Evolutionary conservation across 2,113 vertebrate species (phyloP).

Genomic region (Mesitornis unicolor): DNA sequence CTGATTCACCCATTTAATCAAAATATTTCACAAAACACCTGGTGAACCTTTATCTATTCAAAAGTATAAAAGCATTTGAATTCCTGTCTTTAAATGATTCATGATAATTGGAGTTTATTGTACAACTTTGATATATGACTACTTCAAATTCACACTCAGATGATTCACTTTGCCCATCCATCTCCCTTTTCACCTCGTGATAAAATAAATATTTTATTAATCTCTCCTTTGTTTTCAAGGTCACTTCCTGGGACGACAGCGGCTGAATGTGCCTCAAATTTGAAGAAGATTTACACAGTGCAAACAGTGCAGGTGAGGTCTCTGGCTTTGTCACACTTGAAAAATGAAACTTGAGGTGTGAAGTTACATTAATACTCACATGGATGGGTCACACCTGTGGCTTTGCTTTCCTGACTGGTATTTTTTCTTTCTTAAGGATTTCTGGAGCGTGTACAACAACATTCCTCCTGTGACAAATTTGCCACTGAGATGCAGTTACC

Average conservation of each 20-base stretch:
- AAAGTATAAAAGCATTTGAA: not conserved
- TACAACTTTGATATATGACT: not conserved
- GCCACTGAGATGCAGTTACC: conserved; percentile 90
- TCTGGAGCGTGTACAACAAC: conserved; percentile 98
- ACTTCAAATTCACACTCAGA: not conserved
- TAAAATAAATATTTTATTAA: not conserved
- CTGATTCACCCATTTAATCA: not conserved
- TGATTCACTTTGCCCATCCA: not conserved
- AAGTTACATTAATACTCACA: not conserved
- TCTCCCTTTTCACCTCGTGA: not conserved
- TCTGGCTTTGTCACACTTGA: not conserved
- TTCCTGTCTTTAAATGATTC: not conserved
- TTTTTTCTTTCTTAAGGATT: conserved; percentile 78
- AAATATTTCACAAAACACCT: not conserved
- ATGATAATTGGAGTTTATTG: not conserved
- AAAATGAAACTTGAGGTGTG: not conserved
- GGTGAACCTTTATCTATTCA: not conserved
- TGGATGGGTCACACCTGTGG: not conserved
- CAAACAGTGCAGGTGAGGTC: conserved; percentile 88
- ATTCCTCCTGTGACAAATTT: conserved; percentile 87
- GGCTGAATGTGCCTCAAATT: conserved; percentile 91
- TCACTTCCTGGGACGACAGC: conserved; percentile 94
- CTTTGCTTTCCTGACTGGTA: not conserved
- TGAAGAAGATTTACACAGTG: conserved; percentile 95
- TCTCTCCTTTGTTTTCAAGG: conserved; percentile 60